Evolutionary conservation across 1,140 invertebrate genomes (phyloP), one percentile per base, ranked within the genome.

Genomic region (Aphaenogaster ashmeadi): DNA sequence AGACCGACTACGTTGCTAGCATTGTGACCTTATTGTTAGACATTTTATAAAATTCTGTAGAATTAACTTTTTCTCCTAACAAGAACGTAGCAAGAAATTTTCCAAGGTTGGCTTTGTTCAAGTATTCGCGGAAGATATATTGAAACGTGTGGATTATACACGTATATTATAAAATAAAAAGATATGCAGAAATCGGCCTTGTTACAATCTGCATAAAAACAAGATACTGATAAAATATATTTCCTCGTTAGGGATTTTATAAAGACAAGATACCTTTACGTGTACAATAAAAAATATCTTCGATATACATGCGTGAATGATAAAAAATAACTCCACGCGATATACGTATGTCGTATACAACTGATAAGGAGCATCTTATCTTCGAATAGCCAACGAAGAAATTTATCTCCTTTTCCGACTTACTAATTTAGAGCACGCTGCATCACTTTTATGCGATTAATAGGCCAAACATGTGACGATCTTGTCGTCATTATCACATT

Each of bases 31-130:
- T 79, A 79, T 64, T 79, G 7, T 38, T 64, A 6, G 3, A 79
- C 3, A 52, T 52, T 79, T 79, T 38, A 38, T 52, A 36, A 52
- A 66, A 27, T 79, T 79, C 27, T 66, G 21, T 21, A 38, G 18
- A 79, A 79, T 15, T 52, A 9, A 78, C n/a, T 18, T 58, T 56
- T 56, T 44, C 41, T 47, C 2, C 15, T 58, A 36, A 6, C 6
- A 18, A 50, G 5, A 50, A n/a, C 4, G 0, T 75, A 52, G 33
- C 11, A 36, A 52, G n/a, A 50, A 52, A 50, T 52, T 50, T 8
- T 47, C 27, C 36, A 66, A 52, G 15, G 44, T 47, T 38, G n/a
- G 1, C 13, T 21, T 78, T 78, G 0, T 77, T 41, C 7, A 62
- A 13, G 11, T 64, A 7, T 78, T 62, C 4, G 33, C 33, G 5